Evolutionary conservation across 2,113 vertebrate species (phyloP), one percentile per base, ranked within the genome.

Genomic region (Actenoides hombroni): DNA sequence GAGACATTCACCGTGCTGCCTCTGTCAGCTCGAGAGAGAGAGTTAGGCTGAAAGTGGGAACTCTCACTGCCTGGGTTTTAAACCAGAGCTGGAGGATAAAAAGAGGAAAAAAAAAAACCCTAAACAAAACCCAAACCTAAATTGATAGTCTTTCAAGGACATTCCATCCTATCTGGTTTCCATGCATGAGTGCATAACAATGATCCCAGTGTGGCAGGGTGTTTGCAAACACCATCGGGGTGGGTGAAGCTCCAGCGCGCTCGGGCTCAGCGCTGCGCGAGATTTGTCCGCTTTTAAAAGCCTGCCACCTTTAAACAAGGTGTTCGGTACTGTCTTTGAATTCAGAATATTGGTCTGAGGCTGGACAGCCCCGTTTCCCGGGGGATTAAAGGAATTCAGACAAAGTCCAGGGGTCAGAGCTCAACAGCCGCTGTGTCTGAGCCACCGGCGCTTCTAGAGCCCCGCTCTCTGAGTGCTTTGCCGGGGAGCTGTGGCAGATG

Each of bases 121-220:
- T 13, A 51, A 51, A 25, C 24, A 51, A 25, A 51, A 25, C 11
- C 49, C 93, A 81, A 18, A 24, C 24, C 40, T 33, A 31, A 33
- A 67, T 94, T 94, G 95, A 96, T 94, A 93, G 95, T 94, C 93
- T 97, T 97, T 96, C 96, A 94, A 97, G 97, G 94, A 97, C 97
- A 97, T 97, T 97, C 97, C 4, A 92, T 97, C 54, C 96, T 79
- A 93, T 95, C 95, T 96, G 69, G 59, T 96, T 96, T 91, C 95
- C 95, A 77, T 76, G 83, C 90, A 26, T 81, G 94, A 94, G 92
- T 2, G 1, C 97, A 86, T 95, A 95, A 96, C 93, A 97, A 86
- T 49, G 90, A 86, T 76, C 33, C 56, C 81, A 88, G 92, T 95
- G 94, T 92, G 26, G 18, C 84, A 84, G 96, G 95, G 83, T 93